Base-by-base conservation (phyloP, 2,888 invertebrate genomes). In the Cremastinae sp. region DNA sequence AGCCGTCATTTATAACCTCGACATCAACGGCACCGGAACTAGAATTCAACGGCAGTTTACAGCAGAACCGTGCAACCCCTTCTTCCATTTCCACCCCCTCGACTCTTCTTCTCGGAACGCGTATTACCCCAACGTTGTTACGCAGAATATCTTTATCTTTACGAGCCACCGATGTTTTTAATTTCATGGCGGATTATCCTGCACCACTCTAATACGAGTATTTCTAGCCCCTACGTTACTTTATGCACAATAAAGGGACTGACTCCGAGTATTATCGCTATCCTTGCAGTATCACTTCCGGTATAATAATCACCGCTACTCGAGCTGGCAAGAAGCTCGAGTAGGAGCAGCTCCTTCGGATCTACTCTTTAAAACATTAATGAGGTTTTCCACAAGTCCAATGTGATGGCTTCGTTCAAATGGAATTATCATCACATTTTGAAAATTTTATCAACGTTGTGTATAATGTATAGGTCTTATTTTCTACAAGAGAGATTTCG, bases 81-180 rank as follows among this genome's bases (percentile, higher is more conserved):
- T 59, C 22, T 58, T 35, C 55, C 49, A 55, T 7, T 35, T 58
- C 37, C 43, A 18, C 58, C 28, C 14, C 10, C 56, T 41, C 47
- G 39, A 22, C 51, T 35, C 14, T 55, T 28, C 39, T 22, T 20
- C 41, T 7, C 37, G 59, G 53, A 74, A 69, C 69, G 59, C 39
- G 59, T 62, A 66, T 66, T 49, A 41, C 68, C 53, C 58, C 68
- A 69, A 45, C 47, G 55, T 39, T 59, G 69, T 64, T 73, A 59
- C 65, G 74, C 58, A 49, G 74, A 83, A 85, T 86, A 84, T 83
- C 81, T 84, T 84, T 81, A 85, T 84, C 84, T 86, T 86, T 87
- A 85, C 82, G 85, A 85, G 81, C 78, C 82, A 78, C 80, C 86
- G 83, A 86, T 83, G 83, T 86, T 86, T 84, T 85, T 85, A 83